phyloP scores from a whole-genome alignment of 2,113 vertebrate genomes.

The Oxyruncus cristatus region DNA sequence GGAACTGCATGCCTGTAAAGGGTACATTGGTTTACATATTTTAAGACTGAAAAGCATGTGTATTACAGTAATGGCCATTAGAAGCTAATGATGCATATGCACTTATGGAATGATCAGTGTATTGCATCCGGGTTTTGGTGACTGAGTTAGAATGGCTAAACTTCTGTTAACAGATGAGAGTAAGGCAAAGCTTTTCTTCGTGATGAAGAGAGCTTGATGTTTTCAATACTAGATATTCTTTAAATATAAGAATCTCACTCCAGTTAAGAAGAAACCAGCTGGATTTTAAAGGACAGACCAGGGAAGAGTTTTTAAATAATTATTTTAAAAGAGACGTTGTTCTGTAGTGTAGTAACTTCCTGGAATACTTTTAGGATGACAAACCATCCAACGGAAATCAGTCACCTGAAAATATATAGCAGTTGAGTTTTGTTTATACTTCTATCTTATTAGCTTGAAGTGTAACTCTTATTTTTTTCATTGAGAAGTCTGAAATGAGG shows the following conservation, averaged over 20 bases:
- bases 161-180: neutral
- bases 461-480: neutral
- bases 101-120: neutral
- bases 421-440: neutral
- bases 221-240: neutral
- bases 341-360: neutral
- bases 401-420: neutral
- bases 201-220: neutral
- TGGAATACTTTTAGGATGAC: neutral
- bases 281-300: neutral
- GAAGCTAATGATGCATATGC: neutral
- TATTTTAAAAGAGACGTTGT: neutral
- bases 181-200: neutral
- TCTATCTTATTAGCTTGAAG: neutral
- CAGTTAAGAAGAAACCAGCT: neutral
- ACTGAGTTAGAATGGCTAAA: neutral
- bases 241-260: neutral
- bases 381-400: neutral
- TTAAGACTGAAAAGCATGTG: neutral
- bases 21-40: neutral
- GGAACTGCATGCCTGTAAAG: neutral
- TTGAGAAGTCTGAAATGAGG: neutral
- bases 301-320: neutral
- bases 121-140: neutral
- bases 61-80: neutral